Evolutionary conservation across 1,140 invertebrate species (phyloP), one percentile per base, ranked within the genome.

Genomic region (Tetranychus cinnabarinus): DNA sequence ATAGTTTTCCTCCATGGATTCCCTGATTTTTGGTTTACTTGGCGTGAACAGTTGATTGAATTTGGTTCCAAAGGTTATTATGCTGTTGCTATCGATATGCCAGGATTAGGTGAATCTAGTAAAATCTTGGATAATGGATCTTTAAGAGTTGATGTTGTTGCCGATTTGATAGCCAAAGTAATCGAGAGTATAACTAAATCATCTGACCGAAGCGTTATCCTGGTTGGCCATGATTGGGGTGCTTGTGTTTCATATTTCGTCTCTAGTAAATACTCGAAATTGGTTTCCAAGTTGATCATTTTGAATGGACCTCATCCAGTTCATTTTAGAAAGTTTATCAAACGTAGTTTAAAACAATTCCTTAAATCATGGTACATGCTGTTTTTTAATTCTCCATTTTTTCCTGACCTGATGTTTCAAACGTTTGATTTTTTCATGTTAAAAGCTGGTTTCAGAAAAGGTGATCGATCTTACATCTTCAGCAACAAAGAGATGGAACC

Each of bases 61-160:
- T 70, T 72, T 59, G 75, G 76, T 64, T 60, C 62, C 12, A 67
- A 70, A 58, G 66, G 69, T 57, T 72, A 71, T 63, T 69, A 72
- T 46, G 80, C 84, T 8, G 59, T 61, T 10, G 83, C 84, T 31
- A 69, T 88, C 58, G 85, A 87, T 73, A 70, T 85, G 64, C 81
- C 86, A 72, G 85, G 85, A 35, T 88, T 85, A 69, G 82, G 82
- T 4, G 81, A 85, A 65, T 84, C 84, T 2, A 83, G 86, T 64
- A 86, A 86, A 70, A 85, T 85, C 31, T 66, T 67, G 33, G 78
- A 76, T 46, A 72, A 77, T 42, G 69, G 72, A 36, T 74, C 74
- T 50, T 89, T 88, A 67, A 72, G 70, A 56, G 73, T 82, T 31
- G 72, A 78, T 39, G 72, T 74, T 52, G 68, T 88, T 23, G 71